A percentile compares a stretch with the other conserved stretches of the same genome.
Conservation (phyloP, 2,888 invertebrate genomes). For the Hirtodrosophila duncani region DNA sequence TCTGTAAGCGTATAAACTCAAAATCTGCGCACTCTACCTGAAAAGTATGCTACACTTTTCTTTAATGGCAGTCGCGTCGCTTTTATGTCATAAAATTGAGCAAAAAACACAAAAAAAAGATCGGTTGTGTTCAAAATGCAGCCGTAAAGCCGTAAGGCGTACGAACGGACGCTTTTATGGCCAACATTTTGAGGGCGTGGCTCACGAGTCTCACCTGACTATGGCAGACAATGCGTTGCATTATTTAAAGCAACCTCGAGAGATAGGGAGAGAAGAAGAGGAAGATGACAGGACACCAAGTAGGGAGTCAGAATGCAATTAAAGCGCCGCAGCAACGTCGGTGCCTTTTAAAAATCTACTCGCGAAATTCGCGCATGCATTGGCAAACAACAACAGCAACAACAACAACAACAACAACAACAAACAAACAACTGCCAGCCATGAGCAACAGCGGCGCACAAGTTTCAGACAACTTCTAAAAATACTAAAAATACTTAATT, state of each 20-base stretch:
- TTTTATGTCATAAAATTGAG: conserved; percentile 63
- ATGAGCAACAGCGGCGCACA: conserved; percentile 22
- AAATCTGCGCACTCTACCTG: conserved; percentile 39
- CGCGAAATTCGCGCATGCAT: conserved; percentile 66
- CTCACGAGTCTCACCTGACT: background rate
- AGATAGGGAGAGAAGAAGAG: background rate
- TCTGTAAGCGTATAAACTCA: no score
- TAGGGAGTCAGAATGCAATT: conserved; percentile 60
- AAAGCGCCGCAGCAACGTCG: conserved; percentile 48
- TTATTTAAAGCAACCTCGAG: conserved; percentile 55
- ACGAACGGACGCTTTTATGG: conserved; percentile 45
- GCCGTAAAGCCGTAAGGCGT: conserved; percentile 45
- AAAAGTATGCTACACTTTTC: conserved; percentile 66
- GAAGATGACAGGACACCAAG: conserved; percentile 9
- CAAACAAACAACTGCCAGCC: conserved; percentile 5
- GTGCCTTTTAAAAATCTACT: conserved; percentile 64
- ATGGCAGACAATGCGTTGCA: conserved; percentile 63
- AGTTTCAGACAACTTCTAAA: conserved; percentile 57
- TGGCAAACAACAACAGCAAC: conserved; percentile 43
- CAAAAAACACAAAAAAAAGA: conserved; percentile 12
- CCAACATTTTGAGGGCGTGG: conserved; percentile 37
- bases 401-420: background rate
- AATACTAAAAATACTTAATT: conserved; percentile 72
- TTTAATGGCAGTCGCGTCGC: conserved; percentile 62
- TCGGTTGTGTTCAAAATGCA: conserved; percentile 8